These are phyloP conservation scores for Turnix velox DNA, from an alignment of 2,113 vertebrate genomes.

Conservation along the genomic window DNA sequence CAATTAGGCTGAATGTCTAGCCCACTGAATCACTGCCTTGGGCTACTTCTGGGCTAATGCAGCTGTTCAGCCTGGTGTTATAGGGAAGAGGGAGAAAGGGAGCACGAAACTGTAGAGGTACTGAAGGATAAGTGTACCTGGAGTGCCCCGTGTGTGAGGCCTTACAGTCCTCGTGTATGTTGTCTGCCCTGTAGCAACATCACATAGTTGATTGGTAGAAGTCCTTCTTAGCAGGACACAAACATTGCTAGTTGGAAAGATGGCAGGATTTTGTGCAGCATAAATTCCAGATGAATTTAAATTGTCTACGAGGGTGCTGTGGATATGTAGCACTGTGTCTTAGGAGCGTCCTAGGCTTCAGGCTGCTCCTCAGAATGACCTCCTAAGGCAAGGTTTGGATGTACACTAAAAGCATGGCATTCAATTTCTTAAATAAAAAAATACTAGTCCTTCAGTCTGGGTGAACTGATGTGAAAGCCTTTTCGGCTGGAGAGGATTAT, in stretches of 20 bases:
- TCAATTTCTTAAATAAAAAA: not conserved
- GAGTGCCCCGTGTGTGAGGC: accelerated
- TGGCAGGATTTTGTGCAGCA: not conserved
- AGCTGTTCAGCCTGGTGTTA: not conserved
- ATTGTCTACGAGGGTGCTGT: not conserved
- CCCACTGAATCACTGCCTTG: not conserved
- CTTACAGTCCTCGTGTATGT: not conserved
- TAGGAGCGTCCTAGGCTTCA: not conserved
- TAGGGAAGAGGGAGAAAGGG: not conserved
- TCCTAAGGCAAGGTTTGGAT: not conserved
- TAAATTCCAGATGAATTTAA: not conserved
- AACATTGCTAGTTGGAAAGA: not conserved
- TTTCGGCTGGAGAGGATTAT: not conserved
- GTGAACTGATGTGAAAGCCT: not conserved
- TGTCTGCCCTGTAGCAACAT: not conserved
- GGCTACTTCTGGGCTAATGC: not conserved
- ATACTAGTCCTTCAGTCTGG: not conserved
- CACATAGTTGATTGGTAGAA: too few relatives aligned
- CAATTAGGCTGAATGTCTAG: not conserved
- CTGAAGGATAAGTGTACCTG: not conserved
- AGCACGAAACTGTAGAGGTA: accelerated
- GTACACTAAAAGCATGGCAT: not conserved
- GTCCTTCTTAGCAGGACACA: not conserved
- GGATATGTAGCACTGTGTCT: not conserved
- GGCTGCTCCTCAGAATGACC: not conserved